Percentiles rank a stretch among this genome's conserved stretches.
phyloP scores from a whole-genome alignment of 1,140 invertebrate genomes.

The Pseudomyrmex pallidus region DNA sequence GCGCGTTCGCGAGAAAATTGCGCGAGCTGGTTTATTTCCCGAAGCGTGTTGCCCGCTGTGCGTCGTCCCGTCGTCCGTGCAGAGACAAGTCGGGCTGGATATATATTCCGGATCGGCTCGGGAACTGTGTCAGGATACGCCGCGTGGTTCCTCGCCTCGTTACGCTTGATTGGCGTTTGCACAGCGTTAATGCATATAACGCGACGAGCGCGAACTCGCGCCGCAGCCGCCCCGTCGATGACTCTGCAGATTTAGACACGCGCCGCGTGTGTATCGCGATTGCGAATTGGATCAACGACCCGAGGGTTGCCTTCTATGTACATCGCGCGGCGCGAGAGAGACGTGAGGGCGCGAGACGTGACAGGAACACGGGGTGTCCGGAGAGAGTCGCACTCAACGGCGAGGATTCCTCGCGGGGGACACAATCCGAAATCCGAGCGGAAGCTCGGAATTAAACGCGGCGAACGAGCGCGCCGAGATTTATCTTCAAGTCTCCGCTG shows the following conservation, averaged over 20 bases:
- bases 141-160: conserved; percentile 40
- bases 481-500: conserved; percentile 29
- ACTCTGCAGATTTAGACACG: conserved; percentile 58
- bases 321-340: conserved; percentile 22
- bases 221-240: conserved; percentile 2
- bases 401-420: conserved; percentile 9
- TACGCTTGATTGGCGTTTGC: conserved; percentile 55
- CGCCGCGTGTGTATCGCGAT: conserved; percentile 36
- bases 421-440: conserved; percentile 13
- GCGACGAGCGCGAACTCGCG: conserved; percentile 27
- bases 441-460: conserved; percentile 50
- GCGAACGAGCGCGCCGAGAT: conserved; percentile 13
- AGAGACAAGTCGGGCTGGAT: background rate
- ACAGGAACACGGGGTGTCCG: conserved; percentile 40
- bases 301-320: background rate
- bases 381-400: conserved; percentile 2
- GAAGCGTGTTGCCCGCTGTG: background rate
- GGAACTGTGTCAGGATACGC: conserved; percentile 41
- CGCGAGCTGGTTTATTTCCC: conserved; percentile 13
- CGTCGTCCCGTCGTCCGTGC: no score
- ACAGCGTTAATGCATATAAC: conserved; percentile 41
- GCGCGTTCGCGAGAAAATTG: conserved; percentile 10
- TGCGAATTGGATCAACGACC: conserved; percentile 56
- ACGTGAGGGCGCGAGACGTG: conserved; percentile 39
- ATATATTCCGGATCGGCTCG: conserved; percentile 32